Percentiles rank a stretch among this genome's conserved stretches.
Conservation (phyloP, 2,888 invertebrate genomes). For the Drosophila affinis region DNA sequence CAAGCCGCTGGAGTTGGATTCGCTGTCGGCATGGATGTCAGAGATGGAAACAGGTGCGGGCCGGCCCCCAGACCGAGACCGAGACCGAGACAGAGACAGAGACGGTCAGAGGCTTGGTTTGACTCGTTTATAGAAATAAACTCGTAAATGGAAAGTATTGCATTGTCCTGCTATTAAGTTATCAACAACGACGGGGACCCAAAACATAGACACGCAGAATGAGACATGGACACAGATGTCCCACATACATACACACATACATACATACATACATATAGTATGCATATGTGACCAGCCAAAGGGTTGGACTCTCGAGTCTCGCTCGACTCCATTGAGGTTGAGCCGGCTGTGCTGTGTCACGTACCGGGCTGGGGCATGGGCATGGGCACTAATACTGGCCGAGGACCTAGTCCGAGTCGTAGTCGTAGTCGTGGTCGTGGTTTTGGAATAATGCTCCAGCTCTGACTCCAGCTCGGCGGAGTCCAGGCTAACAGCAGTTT, state of each 20-base stretch:
- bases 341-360: slow-evolving; percentile 35
- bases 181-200: slow-evolving; percentile 63
- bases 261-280: slow-evolving; percentile 11
- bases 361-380: slow-evolving; percentile 29
- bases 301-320: slow-evolving; percentile 25
- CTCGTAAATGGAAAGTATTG: slow-evolving; percentile 63
- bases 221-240: slow-evolving; percentile 21
- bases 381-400: not conserved
- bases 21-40: slow-evolving; percentile 7
- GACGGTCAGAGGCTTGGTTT: not conserved
- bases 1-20: not conserved
- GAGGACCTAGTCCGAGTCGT: slow-evolving; percentile 1
- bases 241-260: too few relatives aligned
- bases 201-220: slow-evolving; percentile 30
- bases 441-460: slow-evolving; percentile 39
- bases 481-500: slow-evolving; percentile 31
- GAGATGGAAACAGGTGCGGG: not conserved
- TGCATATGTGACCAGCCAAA: slow-evolving; percentile 29
- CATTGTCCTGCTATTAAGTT: slow-evolving; percentile 73
- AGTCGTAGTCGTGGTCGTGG: slow-evolving; percentile 36
- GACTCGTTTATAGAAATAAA: slow-evolving; percentile 37
- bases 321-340: not conserved
- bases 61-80: slow-evolving; percentile 1
- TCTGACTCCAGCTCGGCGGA: slow-evolving; percentile 3
- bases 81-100: not conserved